Percentiles rank a stretch among this genome's conserved stretches.
Evolutionary conservation across 2,888 invertebrate species (phyloP).

Genomic region (Argyresthia goedartella): DNA sequence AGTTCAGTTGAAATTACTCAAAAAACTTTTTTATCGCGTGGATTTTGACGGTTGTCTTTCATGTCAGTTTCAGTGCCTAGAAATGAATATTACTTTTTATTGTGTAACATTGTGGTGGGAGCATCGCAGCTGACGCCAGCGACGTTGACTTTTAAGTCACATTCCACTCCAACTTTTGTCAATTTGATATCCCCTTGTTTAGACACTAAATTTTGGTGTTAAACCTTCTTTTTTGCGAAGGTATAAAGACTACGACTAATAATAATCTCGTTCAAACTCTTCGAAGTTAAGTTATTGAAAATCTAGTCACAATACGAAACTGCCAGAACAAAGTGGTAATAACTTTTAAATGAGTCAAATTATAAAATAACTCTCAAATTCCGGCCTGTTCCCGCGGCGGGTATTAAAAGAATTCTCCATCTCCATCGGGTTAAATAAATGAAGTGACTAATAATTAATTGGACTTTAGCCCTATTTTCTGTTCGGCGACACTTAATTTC

Average conservation of each 20-base stretch:
- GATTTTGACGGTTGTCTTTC: constrained; percentile 26
- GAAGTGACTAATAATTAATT: constrained; percentile 71
- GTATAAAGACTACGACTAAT: constrained; percentile 38
- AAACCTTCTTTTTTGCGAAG: constrained; percentile 43
- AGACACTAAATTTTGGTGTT: constrained; percentile 44
- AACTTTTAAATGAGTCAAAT: constrained; percentile 1
- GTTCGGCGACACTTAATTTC: constrained; percentile 71
- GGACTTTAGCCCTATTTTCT: constrained; percentile 69
- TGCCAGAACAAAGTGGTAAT: not conserved
- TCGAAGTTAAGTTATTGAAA: constrained; percentile 9
- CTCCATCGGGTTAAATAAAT: constrained; percentile 60
- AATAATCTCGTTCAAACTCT: constrained; percentile 28
- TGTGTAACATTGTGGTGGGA: constrained; percentile 56
- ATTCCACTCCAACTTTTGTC: constrained; percentile 59
- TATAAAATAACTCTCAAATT: not conserved
- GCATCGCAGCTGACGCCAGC: constrained; percentile 57
- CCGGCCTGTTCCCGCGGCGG: constrained; percentile 21
- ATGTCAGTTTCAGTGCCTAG: constrained; percentile 34
- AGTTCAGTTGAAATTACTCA: not conserved
- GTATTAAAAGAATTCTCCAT: constrained; percentile 52
- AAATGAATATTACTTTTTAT: constrained; percentile 55
- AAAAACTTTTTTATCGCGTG: constrained; percentile 17
- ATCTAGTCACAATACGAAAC: no score
- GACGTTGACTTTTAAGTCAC: constrained; percentile 37
- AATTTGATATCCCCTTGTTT: constrained; percentile 54